Evolutionary conservation across 2,113 vertebrate species (phyloP), one percentile per base, ranked within the genome.

Genomic region (Paralichthys olivaceus): DNA sequence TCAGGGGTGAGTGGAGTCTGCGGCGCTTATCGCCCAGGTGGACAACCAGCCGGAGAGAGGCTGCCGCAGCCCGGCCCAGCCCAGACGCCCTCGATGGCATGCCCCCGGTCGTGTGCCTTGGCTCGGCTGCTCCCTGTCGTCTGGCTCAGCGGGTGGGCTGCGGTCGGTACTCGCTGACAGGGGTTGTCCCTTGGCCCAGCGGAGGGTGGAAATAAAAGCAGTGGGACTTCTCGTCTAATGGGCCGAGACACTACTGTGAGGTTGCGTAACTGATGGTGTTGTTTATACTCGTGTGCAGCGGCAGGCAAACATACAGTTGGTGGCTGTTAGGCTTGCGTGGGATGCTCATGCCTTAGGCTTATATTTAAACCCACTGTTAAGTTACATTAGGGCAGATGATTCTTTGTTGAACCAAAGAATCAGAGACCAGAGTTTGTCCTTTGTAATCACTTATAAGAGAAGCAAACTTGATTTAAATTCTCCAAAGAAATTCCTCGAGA

Each of bases 111-210:
- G 22, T 40, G 57, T 71, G 79, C 63, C 69, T 64, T 6, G 67
- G 66, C 78, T 65, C 14, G 37, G 70, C 79, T 79, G 83, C 85
- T 84, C 73, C 80, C 62, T 85, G 87, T 90, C 69, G 75, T 87
- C 85, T 79, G 69, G 63, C 90, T 65, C 75, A 2, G 77, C 28
- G 23, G 87, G 87, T 45, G 87, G 83, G 69, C 59, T 32, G 51
- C 58, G n/a, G 63, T 64, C 51, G 64, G 17, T 26, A 47, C 75
- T 65, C 17, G 0, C 79, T 51, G 58, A 55, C 64, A 23, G 79
- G 66, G 75, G 80, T 32, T 73, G 81, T 72, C 73, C 59, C 76
- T 45, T 68, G 70, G 71, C 80, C 78, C 75, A 34, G 77, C 43
- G 4, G 80, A 79, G 67, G 65, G 67, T 29, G 45, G 65, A 81